These are phyloP conservation scores for Tenthredo notha DNA, from an alignment of 2,888 invertebrate genomes.

Conservation along the genomic window DNA sequence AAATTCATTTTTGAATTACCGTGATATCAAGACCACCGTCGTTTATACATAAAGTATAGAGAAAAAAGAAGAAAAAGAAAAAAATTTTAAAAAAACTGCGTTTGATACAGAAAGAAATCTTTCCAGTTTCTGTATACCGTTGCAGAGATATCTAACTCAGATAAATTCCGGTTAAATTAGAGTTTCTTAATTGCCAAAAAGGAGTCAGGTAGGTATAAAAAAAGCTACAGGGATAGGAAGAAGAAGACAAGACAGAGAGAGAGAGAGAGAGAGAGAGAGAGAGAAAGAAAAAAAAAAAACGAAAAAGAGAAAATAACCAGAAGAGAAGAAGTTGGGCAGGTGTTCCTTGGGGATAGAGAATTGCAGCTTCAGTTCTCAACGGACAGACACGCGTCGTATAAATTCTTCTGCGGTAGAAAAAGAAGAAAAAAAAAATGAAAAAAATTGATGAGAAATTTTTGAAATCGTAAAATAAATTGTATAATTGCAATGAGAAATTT, in stretches of 20 bases:
- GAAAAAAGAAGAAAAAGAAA: too few relatives aligned
- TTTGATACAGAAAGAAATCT: background rate
- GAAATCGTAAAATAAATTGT: too few relatives aligned
- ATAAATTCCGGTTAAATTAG: constrained; percentile 47
- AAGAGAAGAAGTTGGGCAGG: constrained; percentile 1
- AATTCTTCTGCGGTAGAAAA: background rate
- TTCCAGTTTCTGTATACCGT: constrained; percentile 27
- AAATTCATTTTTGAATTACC: too few relatives aligned
- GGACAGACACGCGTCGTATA: background rate
- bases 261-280: background rate
- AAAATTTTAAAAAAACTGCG: too few relatives aligned
- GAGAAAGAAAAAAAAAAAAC: background rate
- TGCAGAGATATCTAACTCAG: constrained; percentile 45
- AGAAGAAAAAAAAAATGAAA: background rate
- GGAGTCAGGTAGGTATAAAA: constrained; percentile 23
- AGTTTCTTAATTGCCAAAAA: constrained; percentile 50
- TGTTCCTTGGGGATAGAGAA: constrained; percentile 3
- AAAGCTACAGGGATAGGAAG: background rate
- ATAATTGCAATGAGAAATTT: too few relatives aligned
- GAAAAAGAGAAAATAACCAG: background rate
- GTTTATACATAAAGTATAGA: too few relatives aligned
- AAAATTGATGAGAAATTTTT: background rate
- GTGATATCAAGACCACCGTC: too few relatives aligned
- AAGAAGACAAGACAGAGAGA: too few relatives aligned
- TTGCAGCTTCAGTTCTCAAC: background rate